Conservation (phyloP, 37 sponge, comb jelly and placozoan species). For the Crambe crambe region DNA sequence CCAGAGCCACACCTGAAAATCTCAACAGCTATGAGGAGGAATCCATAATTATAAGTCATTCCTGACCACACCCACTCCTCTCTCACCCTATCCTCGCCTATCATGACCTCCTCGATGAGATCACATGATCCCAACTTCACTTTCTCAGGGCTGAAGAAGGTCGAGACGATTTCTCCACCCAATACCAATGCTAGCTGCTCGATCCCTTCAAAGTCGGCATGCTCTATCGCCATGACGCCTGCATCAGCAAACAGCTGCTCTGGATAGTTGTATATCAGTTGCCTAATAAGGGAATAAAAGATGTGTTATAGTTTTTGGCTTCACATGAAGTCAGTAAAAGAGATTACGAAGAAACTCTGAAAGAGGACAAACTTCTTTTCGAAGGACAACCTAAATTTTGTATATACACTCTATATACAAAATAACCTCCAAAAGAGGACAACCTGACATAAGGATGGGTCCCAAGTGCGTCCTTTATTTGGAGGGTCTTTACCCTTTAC, state of each 20-base stretch:
- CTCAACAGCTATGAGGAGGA: slow-evolving; percentile 15
- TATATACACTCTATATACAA: too few species aligned
- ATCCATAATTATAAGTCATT: too few species aligned
- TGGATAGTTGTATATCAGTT: slow-evolving; percentile 99
- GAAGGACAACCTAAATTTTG: too few species aligned
- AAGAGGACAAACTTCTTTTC: too few species aligned
- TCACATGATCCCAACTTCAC: slow-evolving; percentile 92
- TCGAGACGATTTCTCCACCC: slow-evolving; percentile 99
- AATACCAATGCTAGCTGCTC: slow-evolving; percentile 90
- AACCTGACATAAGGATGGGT: not conserved
- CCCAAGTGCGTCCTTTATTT: not conserved
- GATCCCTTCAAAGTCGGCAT: slow-evolving; percentile 99
- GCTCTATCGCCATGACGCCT: slow-evolving; percentile 98
- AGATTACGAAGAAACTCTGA: too few species aligned
- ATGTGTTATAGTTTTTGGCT: not conserved
- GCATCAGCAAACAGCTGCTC: slow-evolving; percentile 99
- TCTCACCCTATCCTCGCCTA: slow-evolving; percentile 95
- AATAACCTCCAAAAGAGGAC: too few species aligned
- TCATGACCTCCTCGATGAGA: slow-evolving; percentile 97
- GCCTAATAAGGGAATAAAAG: slow-evolving; percentile 44
- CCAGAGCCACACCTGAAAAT: slow-evolving; percentile 89
- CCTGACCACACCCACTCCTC: not conserved
- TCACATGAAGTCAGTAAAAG: not conserved
- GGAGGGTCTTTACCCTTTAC: not conserved
- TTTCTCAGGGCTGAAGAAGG: slow-evolving; percentile 94